Evolutionary conservation across 2,797 vertebrate genomes (phyloP).

Genomic region (Urocyon cinereoargenteus): DNA sequence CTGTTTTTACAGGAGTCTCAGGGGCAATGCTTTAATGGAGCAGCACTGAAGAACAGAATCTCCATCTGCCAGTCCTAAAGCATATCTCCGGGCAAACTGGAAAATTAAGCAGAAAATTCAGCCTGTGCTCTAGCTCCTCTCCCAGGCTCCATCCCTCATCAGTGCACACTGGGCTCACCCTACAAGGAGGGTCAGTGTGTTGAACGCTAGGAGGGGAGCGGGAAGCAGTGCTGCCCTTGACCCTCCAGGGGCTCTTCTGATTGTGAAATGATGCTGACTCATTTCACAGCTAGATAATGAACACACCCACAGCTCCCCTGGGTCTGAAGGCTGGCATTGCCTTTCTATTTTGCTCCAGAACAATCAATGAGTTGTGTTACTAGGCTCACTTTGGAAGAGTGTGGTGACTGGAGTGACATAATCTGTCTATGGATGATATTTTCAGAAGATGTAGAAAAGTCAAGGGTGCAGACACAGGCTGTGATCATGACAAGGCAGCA

Average conservation of each 20-base stretch:
- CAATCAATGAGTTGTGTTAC: neutral
- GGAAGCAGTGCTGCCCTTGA: neutral
- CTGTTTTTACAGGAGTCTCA: neutral
- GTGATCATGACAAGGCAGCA: neutral
- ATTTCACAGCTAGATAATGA: neutral
- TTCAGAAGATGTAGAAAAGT: constrained; percentile 36
- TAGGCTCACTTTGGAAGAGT: neutral
- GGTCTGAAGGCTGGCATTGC: neutral
- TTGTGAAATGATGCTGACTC: neutral
- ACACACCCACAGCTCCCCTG: neutral
- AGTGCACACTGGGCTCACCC: neutral
- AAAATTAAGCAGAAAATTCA: constrained; percentile 39
- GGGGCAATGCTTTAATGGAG: neutral
- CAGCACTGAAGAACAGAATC: neutral
- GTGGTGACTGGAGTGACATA: neutral
- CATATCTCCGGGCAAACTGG: neutral
- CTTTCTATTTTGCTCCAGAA: constrained; percentile 34
- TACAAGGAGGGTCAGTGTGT: neutral
- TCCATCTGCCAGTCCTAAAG: neutral
- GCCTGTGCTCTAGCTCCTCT: neutral
- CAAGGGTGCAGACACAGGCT: neutral
- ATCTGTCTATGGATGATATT: neutral
- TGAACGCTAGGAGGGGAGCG: neutral
- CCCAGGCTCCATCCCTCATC: neutral
- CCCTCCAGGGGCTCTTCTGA: neutral